Evolutionary conservation across 2,113 vertebrate genomes (phyloP), one percentile per base, ranked within the genome.

Genomic region (Sceloporus tristichus): DNA sequence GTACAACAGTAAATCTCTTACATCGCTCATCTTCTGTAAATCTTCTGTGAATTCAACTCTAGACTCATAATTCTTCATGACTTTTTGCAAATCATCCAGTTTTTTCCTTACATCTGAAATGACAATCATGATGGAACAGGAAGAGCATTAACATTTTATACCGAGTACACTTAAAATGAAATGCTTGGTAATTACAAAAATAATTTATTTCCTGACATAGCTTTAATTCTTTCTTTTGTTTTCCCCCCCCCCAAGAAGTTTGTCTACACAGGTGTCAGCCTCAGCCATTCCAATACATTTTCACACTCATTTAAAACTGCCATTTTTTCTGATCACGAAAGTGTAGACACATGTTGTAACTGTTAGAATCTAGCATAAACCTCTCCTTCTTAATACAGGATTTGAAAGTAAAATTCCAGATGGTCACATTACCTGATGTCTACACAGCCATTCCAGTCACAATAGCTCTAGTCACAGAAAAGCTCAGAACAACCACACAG

Each of bases 11-110:
- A 73, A 82, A 27, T n/a, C n/a, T 97, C 97, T 96, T 92, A 98
- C 97, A 96, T 97, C 96, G 96, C 96, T 96, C 97, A 98, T 97
- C 96, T 97, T 98, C 94, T 98, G 96, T 93, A 98, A 96, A 95
- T 98, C 97, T 95, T 98, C 96, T 48, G 96, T 96, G 89, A 98
- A 97, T 91, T 97, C 97, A 76, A 96, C 97, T 97, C 96, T 97
- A 89, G 98, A 97, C 94, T 98, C 98, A 97, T 98, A 99, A 97
- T 98, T 98, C 94, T 98, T 98, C 96, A 97, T 95, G 56, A 98
- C 98, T 97, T 98, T 98, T 81, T 97, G 94, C 70, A 99, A 96
- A 93, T 97, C 98, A 81, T 98, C 98, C 84, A 99, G 91, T 92
- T 98, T 97, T 93, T 96, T 97, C 94, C 97, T 98, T 83, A 99